Evolutionary conservation across 2,113 vertebrate species (phyloP).

Genomic region (Crypturellus undulatus): DNA sequence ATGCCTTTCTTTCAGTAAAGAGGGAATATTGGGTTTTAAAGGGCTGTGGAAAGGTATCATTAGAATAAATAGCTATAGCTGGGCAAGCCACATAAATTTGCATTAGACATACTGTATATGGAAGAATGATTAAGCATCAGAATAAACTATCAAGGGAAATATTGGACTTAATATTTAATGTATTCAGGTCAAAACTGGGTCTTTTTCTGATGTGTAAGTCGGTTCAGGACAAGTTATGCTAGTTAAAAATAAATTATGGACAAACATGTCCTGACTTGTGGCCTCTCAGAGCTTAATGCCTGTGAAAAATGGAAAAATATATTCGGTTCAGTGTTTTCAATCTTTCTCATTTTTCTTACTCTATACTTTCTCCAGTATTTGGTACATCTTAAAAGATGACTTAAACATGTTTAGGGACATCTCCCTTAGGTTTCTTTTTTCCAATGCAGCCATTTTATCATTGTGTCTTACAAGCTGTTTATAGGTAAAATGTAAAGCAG

Average conservation of each 20-base stretch:
- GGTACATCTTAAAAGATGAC: background rate
- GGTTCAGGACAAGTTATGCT: background rate
- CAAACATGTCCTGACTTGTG: background rate
- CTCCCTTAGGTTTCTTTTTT: background rate
- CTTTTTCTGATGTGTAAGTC: background rate
- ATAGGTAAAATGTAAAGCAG: background rate
- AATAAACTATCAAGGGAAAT: background rate
- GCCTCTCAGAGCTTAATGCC: background rate
- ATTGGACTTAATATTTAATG: background rate
- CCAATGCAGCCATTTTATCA: fast-evolving
- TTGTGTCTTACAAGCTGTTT: background rate
- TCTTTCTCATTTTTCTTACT: background rate
- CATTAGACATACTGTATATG: background rate
- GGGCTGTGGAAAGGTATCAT: background rate
- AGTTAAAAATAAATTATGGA: background rate
- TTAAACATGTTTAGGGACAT: background rate
- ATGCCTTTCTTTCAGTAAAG: background rate
- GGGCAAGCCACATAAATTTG: background rate
- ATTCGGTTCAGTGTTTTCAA: background rate
- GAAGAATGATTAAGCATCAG: background rate
- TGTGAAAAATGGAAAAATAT: background rate
- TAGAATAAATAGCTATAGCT: background rate
- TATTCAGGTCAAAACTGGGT: background rate
- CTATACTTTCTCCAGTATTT: background rate
- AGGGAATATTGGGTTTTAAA: background rate